Percentiles rank a stretch among this genome's conserved stretches.
phyloP scores from a whole-genome alignment of 1,140 invertebrate genomes.

The Laupala kohalensis region DNA sequence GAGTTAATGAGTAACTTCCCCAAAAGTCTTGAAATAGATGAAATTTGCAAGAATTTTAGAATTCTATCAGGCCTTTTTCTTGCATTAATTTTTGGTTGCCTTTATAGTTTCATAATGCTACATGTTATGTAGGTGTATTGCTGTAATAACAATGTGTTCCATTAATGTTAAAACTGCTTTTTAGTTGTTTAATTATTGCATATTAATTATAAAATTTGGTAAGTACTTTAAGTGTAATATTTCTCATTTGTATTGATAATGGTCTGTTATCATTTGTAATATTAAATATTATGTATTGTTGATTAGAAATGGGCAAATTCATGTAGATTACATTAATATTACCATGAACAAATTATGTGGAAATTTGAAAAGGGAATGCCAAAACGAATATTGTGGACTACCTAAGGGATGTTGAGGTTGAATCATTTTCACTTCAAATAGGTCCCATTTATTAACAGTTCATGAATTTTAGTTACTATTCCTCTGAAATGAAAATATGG shows the following conservation, averaged over 20 bases:
- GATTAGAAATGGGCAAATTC: background rate
- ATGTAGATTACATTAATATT: background rate
- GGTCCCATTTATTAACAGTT: background rate
- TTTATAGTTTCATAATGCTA: background rate
- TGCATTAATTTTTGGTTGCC: background rate
- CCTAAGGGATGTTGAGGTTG: background rate
- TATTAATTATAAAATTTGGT: background rate
- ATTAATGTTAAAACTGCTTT: too few relatives aligned
- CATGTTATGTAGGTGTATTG: background rate
- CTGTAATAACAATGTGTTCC: too few relatives aligned
- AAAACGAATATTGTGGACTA: background rate
- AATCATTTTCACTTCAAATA: background rate
- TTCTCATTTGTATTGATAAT: background rate
- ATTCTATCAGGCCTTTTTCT: background rate
- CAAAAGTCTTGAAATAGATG: too few relatives aligned
- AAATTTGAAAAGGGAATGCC: background rate
- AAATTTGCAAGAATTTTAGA: too few relatives aligned
- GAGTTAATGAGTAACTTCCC: too few relatives aligned
- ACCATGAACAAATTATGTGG: background rate
- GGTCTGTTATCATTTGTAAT: background rate
- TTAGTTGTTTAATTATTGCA: background rate
- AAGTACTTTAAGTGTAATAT: background rate
- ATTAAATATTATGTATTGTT: background rate
- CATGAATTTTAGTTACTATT: background rate
- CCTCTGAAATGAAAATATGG: background rate